phyloP scores from a whole-genome alignment of 2,797 vertebrate genomes.

The Onychomys arenicola region DNA sequence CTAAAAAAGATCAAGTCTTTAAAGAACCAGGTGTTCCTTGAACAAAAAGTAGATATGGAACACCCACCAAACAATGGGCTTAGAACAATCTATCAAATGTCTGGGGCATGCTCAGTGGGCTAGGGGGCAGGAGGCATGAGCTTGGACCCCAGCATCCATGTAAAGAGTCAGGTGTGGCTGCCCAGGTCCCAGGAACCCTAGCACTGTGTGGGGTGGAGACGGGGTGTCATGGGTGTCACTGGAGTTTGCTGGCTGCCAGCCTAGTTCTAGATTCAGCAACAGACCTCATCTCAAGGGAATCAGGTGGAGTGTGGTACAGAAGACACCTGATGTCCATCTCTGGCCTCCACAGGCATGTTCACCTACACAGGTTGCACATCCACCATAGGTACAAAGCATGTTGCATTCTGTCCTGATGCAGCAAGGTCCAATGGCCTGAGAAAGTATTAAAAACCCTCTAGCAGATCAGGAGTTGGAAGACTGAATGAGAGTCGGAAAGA shows the following conservation, averaged over 20 bases:
- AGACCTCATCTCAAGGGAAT: not conserved
- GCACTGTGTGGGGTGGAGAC: not conserved
- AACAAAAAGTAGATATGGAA: not conserved
- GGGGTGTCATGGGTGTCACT: not conserved
- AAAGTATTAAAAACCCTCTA: not conserved
- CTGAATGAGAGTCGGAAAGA: not conserved
- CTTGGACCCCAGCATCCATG: not conserved
- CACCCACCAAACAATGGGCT: not conserved
- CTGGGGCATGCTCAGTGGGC: not conserved
- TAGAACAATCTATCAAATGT: not conserved
- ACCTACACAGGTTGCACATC: not conserved
- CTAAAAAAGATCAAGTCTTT: not conserved
- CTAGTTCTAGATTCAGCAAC: not conserved
- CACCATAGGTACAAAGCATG: fast-evolving
- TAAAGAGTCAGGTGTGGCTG: not conserved
- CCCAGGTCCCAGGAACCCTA: not conserved
- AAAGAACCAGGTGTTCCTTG: not conserved
- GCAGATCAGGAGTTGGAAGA: not conserved
- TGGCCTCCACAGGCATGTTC: not conserved
- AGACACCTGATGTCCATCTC: not conserved
- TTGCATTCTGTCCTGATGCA: fast-evolving
- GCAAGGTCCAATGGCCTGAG: not conserved
- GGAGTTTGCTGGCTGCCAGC: not conserved
- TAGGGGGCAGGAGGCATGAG: not conserved
- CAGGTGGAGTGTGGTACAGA: not conserved